Base-by-base conservation (phyloP, 2,888 invertebrate species). In the Cantharis nigra region DNA sequence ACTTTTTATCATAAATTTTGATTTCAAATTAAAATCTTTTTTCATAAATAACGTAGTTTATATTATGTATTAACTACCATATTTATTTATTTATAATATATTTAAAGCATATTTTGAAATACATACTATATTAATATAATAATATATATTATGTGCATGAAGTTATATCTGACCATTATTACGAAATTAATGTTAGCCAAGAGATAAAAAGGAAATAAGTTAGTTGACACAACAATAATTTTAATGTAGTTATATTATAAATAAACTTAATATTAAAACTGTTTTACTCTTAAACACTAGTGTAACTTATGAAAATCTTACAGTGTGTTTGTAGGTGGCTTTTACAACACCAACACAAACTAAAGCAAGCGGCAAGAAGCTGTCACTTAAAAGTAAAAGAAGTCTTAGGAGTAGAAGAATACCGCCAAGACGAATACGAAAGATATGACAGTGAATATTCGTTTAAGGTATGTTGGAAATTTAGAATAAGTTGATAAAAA, bases 301-400 rank as follows among this genome's bases (percentile, higher is more conserved):
- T 63, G 16, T 26, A 75, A 72, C 64, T 76, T 33, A 71, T 28
- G 70, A 76, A 64, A 23, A 75, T 78, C 71, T 87, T 86, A 73
- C 82, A 93, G 92, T 89, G 90, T 80, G 87, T 92, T 81, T 91
- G 92, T 85, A 91, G 91, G 89, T 91, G 92, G 90, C 89, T 94
- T 80, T 90, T 94, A 86, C 92, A 92, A 87, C 93, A 94, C 85
- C 94, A 94, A 87, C 94, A 94, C 87, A 93, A 94, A 87, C 91
- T 91, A 82, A 92, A 92, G 69, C 90, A 90, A 78, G 84, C 84
- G 0, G 85, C 86, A 10, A 82, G 89, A 73, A 84, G 86, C 26
- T 89, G 89, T 79, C 86, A 86, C 70, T 81, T 88, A 33, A 87
- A 87, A 84, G 87, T 89, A 11, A 87, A 88, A 83, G 86, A 88